Conservation (phyloP, 2,888 invertebrate species). For the Sinhomidia bicolor region DNA sequence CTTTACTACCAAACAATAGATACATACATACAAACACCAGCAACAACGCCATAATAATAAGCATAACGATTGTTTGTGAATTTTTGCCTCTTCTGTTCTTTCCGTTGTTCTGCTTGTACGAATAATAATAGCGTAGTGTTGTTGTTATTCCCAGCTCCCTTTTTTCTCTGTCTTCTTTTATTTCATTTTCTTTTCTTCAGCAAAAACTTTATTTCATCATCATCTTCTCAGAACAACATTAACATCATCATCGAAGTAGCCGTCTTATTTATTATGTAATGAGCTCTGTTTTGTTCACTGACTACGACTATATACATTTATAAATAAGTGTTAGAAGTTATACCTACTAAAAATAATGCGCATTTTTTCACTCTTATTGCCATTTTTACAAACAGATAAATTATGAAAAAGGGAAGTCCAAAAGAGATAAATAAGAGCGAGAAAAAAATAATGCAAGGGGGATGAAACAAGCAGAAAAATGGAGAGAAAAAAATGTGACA, state of each 20-base stretch:
- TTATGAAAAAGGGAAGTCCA: slow-evolving; percentile 13
- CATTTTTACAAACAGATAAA: not conserved
- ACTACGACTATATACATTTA: not conserved
- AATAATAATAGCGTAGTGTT: slow-evolving; percentile 26
- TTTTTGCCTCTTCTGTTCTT: not conserved
- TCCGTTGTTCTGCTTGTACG: slow-evolving; percentile 48
- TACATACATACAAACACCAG: slow-evolving; percentile 2
- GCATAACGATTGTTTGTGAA: slow-evolving; percentile 51
- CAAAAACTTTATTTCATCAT: slow-evolving; percentile 18
- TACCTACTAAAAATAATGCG: not conserved
- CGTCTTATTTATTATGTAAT: not conserved
- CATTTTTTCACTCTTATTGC: not conserved
- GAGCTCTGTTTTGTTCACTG: slow-evolving; percentile 20
- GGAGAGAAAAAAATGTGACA: slow-evolving; percentile 25
- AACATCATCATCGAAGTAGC: not conserved
- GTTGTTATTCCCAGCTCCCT: slow-evolving; percentile 1
- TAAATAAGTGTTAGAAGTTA: too few species aligned
- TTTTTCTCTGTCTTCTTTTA: not conserved
- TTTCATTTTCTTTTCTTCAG: not conserved
- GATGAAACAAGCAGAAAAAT: slow-evolving; percentile 43
- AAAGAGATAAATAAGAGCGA: not conserved
- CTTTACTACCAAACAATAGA: slow-evolving; percentile 53
- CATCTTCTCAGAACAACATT: slow-evolving; percentile 12
- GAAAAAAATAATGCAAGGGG: not conserved
- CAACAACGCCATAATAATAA: slow-evolving; percentile 25